These are phyloP conservation scores for Parotocinclus haroldoi DNA, from an alignment of 2,797 vertebrate genomes.

Conservation along the genomic window DNA sequence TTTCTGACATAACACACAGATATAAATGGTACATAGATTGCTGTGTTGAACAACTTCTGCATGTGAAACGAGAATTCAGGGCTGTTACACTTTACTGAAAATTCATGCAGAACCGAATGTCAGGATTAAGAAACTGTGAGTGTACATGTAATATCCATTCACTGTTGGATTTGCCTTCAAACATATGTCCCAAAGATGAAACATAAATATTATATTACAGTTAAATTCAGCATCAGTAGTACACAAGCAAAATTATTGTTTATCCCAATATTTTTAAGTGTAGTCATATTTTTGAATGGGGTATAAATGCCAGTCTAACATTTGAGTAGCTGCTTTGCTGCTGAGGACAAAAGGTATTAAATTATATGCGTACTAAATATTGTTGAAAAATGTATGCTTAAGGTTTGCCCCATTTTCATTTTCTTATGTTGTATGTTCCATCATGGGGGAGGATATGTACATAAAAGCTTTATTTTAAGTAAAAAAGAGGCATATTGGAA, in stretches of 20 bases:
- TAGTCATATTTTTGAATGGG: constrained; percentile 23
- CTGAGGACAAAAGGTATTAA: too few species aligned
- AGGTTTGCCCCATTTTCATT: constrained; percentile 45
- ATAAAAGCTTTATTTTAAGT: constrained; percentile 70
- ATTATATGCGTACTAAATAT: neutral
- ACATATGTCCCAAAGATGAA: neutral
- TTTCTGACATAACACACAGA: constrained; percentile 6
- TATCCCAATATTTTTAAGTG: too few species aligned
- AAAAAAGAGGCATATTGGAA: constrained; percentile 64
- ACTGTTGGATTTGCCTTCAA: neutral
- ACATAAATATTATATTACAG: neutral
- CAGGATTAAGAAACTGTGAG: constrained; percentile 3
- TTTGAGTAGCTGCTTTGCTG: too few species aligned
- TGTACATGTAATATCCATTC: constrained; percentile 3
- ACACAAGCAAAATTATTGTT: too few species aligned
- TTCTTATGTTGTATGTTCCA: constrained; percentile 52
- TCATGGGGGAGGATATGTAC: constrained; percentile 67
- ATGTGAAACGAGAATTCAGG: neutral
- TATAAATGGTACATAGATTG: neutral
- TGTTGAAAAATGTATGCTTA: constrained; percentile 46
- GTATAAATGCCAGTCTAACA: too few species aligned
- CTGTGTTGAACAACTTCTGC: neutral
- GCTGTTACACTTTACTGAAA: constrained; percentile 1
- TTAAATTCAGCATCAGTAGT: neutral
- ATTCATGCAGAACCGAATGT: neutral